phyloP scores from a whole-genome alignment of 1,140 invertebrate genomes.

The Bombus cullumanus region DNA sequence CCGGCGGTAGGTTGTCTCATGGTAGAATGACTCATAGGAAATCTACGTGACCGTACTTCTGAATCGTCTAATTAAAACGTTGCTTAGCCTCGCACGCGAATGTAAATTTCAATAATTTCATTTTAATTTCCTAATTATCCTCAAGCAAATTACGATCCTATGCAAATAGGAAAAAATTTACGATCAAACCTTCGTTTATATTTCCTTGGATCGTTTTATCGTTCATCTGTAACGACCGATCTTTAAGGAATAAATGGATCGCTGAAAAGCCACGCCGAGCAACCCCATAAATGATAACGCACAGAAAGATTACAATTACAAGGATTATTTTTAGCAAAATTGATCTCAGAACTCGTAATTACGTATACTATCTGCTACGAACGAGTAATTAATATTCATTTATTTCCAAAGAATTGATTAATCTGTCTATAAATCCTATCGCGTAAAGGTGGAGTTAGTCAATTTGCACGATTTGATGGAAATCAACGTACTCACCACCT shows the following conservation, averaged over 20 bases:
- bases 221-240: background rate
- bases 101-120: background rate
- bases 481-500: background rate
- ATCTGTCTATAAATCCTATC: no score
- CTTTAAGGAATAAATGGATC: background rate
- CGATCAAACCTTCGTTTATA: background rate
- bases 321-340: no score
- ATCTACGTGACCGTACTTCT: conserved; percentile 23
- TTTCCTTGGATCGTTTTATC: background rate
- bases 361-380: no score
- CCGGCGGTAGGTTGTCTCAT: conserved; percentile 9
- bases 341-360: no score
- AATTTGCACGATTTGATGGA: background rate
- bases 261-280: no score
- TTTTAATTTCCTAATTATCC: background rate
- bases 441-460: no score
- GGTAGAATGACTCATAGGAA: conserved; percentile 41
- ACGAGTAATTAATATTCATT: no score
- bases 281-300: background rate
- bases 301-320: background rate
- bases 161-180: background rate
- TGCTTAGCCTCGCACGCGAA: background rate
- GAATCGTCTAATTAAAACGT: background rate
- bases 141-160: background rate
- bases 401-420: no score